Evolutionary conservation across 1,140 invertebrate species (phyloP).

Genomic region (Leptinotarsa texana): DNA sequence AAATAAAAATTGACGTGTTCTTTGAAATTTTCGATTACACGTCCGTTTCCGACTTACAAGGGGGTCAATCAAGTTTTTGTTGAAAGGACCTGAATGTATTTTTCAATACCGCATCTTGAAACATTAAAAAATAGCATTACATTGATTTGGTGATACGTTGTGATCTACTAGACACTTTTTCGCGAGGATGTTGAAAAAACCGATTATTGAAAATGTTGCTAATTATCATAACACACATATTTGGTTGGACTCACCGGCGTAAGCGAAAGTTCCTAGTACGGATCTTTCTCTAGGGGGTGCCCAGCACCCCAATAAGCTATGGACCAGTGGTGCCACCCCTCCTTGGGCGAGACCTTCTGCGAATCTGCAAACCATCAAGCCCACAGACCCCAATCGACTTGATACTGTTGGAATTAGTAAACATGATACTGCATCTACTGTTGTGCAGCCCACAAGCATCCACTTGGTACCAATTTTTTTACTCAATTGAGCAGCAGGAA

Average conservation of each 20-base stretch:
- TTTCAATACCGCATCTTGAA: too few relatives aligned
- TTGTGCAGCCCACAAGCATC: slow-evolving; percentile 59
- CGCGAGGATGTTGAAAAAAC: too few relatives aligned
- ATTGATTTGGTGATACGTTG: too few relatives aligned
- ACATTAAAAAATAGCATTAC: too few relatives aligned
- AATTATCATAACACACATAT: too few relatives aligned
- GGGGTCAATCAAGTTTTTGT: too few relatives aligned
- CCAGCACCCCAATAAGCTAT: slow-evolving; percentile 34
- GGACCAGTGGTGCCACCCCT: slow-evolving; percentile 26
- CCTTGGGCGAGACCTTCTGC: slow-evolving; percentile 36
- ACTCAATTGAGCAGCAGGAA: slow-evolving; percentile 71
- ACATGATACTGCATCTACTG: slow-evolving; percentile 33
- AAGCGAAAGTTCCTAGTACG: slow-evolving; percentile 33
- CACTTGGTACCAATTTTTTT: slow-evolving; percentile 66
- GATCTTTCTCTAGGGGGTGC: slow-evolving; percentile 35
- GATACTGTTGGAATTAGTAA: slow-evolving; percentile 35
- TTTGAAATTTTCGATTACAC: too few relatives aligned
- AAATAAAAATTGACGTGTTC: too few relatives aligned
- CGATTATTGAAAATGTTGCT: too few relatives aligned
- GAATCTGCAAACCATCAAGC: slow-evolving; percentile 39
- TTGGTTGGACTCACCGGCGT: slow-evolving; percentile 25
- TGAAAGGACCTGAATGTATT: too few relatives aligned
- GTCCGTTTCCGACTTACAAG: too few relatives aligned
- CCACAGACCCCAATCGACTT: slow-evolving; percentile 29
- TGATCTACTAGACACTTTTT: too few relatives aligned